Percentiles rank a stretch among this genome's conserved stretches.
phyloP scores from a whole-genome alignment of 2,888 invertebrate genomes.

The Colletes collaris region DNA sequence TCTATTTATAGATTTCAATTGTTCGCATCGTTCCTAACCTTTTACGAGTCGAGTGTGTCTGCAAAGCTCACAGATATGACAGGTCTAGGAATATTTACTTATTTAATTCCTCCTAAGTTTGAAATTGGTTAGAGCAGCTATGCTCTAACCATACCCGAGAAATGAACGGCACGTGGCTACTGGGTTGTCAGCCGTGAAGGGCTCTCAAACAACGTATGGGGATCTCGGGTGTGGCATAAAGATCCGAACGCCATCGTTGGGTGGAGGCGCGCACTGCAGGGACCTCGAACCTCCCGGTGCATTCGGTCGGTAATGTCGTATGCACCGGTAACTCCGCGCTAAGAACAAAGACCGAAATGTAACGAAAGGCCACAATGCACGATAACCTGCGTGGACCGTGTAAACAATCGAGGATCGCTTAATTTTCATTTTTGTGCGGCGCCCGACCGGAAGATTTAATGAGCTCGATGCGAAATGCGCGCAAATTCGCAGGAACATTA shows the following conservation, averaged over 20 bases:
- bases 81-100: too few species aligned
- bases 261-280: constrained; percentile 12
- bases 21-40: too few species aligned
- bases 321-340: not conserved
- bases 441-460: constrained; percentile 45
- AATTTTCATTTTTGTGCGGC: constrained; percentile 73
- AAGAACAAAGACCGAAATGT: constrained; percentile 44
- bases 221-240: constrained; percentile 79
- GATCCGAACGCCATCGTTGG: constrained; percentile 76
- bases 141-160: constrained; percentile 69
- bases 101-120: too few species aligned
- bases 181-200: constrained; percentile 65
- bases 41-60: too few species aligned
- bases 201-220: constrained; percentile 55
- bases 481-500: constrained; percentile 31
- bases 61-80: too few species aligned
- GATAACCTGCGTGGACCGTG: constrained; percentile 63
- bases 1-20: too few species aligned
- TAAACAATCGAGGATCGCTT: constrained; percentile 76
- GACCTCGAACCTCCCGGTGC: not conserved
- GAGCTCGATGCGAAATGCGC: constrained; percentile 26
- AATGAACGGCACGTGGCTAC: constrained; percentile 73
- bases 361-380: constrained; percentile 61
- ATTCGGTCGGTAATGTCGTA: constrained; percentile 71
- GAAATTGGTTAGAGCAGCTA: not conserved